A percentile compares a stretch with the other conserved stretches of the same genome.
These are phyloP conservation scores for Pachliopta kotzebuea DNA, from an alignment of 2,888 invertebrate genomes.

Conservation along the genomic window DNA sequence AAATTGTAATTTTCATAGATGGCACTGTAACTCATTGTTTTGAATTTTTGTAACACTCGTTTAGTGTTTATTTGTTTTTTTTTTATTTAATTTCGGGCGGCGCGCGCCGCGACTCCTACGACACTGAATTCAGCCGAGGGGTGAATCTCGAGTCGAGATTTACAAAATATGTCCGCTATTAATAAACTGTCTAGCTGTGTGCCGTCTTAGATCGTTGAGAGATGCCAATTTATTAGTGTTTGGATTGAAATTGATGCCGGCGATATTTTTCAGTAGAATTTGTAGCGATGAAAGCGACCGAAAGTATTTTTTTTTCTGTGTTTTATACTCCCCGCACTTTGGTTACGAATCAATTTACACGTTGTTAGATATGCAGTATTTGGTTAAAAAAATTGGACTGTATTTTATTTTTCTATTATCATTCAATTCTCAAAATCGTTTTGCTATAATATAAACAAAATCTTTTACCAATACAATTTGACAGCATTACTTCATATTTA, in stretches of 20 bases:
- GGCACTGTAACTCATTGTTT: constrained; percentile 59
- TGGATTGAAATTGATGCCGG: constrained; percentile 78
- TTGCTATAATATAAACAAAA: too few species aligned
- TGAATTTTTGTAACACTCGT: constrained; percentile 29
- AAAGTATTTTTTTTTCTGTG: constrained; percentile 49
- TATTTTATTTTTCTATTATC: too few species aligned
- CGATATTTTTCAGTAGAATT: constrained; percentile 75
- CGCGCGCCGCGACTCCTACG: constrained; percentile 58
- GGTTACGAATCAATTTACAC: constrained; percentile 63
- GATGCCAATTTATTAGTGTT: constrained; percentile 79
- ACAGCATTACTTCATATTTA: too few species aligned
- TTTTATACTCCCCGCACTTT: constrained; percentile 58
- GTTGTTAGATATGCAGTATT: too few species aligned
- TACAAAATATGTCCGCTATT: constrained; percentile 76
- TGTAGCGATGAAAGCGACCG: constrained; percentile 68
- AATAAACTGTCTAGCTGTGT: constrained; percentile 63
- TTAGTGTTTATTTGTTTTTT: constrained; percentile 37
- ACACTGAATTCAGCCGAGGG: constrained; percentile 69
- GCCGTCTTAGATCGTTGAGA: constrained; percentile 59
- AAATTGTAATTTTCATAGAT: constrained; percentile 52
- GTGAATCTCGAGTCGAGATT: constrained; percentile 63
- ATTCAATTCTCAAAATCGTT: too few species aligned
- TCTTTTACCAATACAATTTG: too few species aligned
- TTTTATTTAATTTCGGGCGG: constrained; percentile 59
- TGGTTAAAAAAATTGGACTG: too few species aligned